phyloP scores from a whole-genome alignment of 2,113 vertebrate genomes.

The Pithys albifrons region DNA sequence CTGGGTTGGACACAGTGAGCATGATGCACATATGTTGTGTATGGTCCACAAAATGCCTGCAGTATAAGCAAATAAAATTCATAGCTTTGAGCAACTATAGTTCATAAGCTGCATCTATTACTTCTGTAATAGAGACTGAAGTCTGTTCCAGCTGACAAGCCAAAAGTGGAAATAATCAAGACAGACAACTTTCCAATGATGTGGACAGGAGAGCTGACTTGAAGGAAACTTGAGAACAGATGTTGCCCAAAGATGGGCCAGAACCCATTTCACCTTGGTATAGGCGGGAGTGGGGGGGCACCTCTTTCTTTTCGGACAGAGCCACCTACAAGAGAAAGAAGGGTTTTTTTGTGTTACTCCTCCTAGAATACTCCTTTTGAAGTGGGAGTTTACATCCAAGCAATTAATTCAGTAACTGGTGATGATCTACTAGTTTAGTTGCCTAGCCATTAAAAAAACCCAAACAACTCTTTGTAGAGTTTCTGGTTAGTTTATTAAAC shows the following conservation, averaged over 20 bases:
- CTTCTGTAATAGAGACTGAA: conserved; percentile 32
- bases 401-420: neutral
- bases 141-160: conserved; percentile 47
- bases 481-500: neutral
- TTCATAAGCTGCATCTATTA: conserved; percentile 40
- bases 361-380: neutral
- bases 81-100: conserved; percentile 52
- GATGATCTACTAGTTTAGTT: neutral
- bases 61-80: conserved; percentile 59
- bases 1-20: neutral
- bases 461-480: neutral
- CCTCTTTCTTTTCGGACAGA: conserved; percentile 91
- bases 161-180: conserved; percentile 37
- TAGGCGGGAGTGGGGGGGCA: conserved; percentile 90
- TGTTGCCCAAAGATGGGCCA: neutral
- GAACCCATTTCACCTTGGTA: conserved; percentile 87
- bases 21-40: neutral
- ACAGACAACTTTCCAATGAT: conserved; percentile 28
- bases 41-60: conserved; percentile 14
- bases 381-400: neutral
- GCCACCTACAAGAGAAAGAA: conserved; percentile 77
- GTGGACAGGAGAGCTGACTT: conserved; percentile 41
- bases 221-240: conserved; percentile 24
- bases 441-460: neutral
- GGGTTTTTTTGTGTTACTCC: conserved; percentile 2